phyloP scores from a whole-genome alignment of 2,888 invertebrate species.

The Lochmaea crataegi region DNA sequence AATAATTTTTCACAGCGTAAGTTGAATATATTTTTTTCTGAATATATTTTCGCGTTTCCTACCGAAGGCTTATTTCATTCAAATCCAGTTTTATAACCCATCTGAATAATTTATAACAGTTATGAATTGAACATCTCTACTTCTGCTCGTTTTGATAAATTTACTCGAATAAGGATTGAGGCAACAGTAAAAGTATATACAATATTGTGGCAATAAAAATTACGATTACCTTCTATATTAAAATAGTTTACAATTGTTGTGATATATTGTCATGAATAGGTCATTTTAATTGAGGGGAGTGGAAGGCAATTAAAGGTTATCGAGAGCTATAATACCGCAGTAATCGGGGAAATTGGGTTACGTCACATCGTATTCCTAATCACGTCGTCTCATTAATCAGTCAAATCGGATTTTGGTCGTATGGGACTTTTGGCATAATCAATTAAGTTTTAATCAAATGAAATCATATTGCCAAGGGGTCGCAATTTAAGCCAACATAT shows the following conservation, averaged over 20 bases:
- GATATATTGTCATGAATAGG: conserved; percentile 19
- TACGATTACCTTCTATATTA: too few species aligned
- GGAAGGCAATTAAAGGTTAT: conserved; percentile 16
- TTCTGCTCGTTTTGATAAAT: too few species aligned
- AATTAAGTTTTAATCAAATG: conserved; percentile 23
- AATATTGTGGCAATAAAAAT: too few species aligned
- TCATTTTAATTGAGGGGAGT: background rate
- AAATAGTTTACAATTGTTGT: background rate
- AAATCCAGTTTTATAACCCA: too few species aligned
- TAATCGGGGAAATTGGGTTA: conserved; percentile 37
- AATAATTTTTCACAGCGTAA: too few species aligned
- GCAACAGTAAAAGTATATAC: too few species aligned
- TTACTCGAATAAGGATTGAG: too few species aligned
- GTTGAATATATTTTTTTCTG: too few species aligned
- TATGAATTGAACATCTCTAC: too few species aligned
- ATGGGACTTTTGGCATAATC: conserved; percentile 26
- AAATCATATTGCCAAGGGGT: background rate
- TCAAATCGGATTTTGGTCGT: conserved; percentile 22
- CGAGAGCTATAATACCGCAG: conserved; percentile 23
- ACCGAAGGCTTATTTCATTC: too few species aligned
- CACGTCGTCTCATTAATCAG: conserved; percentile 38
- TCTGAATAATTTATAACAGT: too few species aligned
- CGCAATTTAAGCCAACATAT: background rate
- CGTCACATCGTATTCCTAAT: conserved; percentile 34
- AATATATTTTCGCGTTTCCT: too few species aligned